Evolutionary conservation across 1,140 invertebrate species (phyloP).

Genomic region (Formica selysi): DNA sequence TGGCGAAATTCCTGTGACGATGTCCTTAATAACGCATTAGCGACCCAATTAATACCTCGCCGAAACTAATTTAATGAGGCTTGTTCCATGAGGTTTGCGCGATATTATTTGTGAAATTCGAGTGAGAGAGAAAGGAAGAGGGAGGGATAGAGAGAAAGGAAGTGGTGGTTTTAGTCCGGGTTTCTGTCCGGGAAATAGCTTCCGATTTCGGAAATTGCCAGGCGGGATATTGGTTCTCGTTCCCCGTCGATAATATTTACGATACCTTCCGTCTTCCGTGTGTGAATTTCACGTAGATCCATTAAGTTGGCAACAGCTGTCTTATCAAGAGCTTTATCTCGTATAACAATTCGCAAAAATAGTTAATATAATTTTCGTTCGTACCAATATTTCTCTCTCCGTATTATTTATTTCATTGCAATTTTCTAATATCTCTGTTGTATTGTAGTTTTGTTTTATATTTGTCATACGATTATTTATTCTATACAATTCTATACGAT

Average conservation of each 20-base stretch:
- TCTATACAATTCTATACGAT: not conserved
- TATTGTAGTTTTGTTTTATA: not conserved
- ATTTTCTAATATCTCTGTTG: not conserved
- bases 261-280: slow-evolving; percentile 27
- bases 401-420: not conserved
- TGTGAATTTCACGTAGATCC: slow-evolving; percentile 15
- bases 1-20: slow-evolving; percentile 41
- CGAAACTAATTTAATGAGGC: slow-evolving; percentile 53
- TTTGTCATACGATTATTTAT: slow-evolving; percentile 1
- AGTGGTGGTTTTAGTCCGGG: not conserved
- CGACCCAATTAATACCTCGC: slow-evolving; percentile 44
- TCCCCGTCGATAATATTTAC: slow-evolving; percentile 48
- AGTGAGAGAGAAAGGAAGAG: not conserved
- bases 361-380: slow-evolving; percentile 2
- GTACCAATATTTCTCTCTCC: not conserved
- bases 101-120: not conserved
- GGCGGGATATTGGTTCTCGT: slow-evolving; percentile 42
- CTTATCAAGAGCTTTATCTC: not conserved
- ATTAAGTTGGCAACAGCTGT: slow-evolving; percentile 27
- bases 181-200: slow-evolving; percentile 42
- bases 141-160: not conserved
- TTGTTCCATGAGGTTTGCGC: not conserved
- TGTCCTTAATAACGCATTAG: slow-evolving; percentile 49
- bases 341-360: not conserved
- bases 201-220: slow-evolving; percentile 55